Base-by-base conservation (phyloP, 1,140 invertebrate genomes). In the Drosophila sp. region DNA sequence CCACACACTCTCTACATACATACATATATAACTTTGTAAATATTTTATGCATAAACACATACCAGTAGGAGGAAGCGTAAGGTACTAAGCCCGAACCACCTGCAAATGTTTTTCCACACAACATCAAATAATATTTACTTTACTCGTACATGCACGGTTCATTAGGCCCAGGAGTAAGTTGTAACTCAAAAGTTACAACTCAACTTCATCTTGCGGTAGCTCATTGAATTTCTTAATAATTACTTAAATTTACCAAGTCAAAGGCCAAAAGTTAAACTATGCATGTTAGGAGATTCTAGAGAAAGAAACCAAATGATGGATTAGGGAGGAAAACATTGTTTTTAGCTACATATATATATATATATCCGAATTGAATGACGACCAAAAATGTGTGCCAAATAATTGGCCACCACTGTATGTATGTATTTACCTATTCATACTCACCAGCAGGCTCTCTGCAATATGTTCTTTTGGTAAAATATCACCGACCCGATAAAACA, bases 41-140 rank as follows among this genome's bases (percentile, higher is more conserved):
- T 87, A 87, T 87, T 87, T 87, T 87, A 87, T 89, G 83, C 83
- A 87, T 83, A 87, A 89, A 83, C 83, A 83, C 83, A 86, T 79
- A 66, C 65, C 65, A 64, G 60, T 38, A 27, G 33, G 35, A 17
- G 29, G 30, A 32, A 60, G 25, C 23, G 60, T 38, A 47, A 62
- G 60, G 67, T 50, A 56, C 29, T 61, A 65, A 66, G 75, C 47
- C 56, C 11, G 35, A 71, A 62, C 70, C 71, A 89, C 83, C 83
- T 87, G 83, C 62, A 79, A 89, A 87, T 87, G 83, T 86, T 75
- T 80, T 87, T 83, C 83, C 66, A 87, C 79, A 89, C 83, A 87
- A 73, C 80, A 89, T 89, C 84, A 83, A 89, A 87, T 89, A 87
- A 87, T 87, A 87, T 87, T 87, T 87, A 77, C 83, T 87, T 89